These are phyloP conservation scores for Lepisosteus oculatus DNA, from an alignment of 2,113 vertebrate genomes.

Conservation along the genomic window DNA sequence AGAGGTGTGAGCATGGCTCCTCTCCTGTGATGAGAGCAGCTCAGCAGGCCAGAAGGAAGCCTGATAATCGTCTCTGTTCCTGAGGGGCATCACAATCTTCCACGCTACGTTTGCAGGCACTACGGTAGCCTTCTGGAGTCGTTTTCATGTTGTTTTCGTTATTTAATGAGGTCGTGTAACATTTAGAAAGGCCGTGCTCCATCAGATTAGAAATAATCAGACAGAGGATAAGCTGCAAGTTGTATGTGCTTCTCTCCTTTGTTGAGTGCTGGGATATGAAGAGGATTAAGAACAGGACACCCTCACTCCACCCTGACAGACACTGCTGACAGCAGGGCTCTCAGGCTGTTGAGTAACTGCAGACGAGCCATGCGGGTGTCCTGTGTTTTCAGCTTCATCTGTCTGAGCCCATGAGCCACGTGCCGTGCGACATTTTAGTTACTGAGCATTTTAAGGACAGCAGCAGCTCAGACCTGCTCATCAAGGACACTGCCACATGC, in stretches of 20 bases:
- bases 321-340: background rate
- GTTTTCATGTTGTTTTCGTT: background rate
- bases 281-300: conserved; percentile 21
- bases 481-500: too few relatives aligned
- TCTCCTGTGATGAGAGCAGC: background rate
- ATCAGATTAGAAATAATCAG: conserved; percentile 16
- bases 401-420: background rate
- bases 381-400: background rate
- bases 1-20: background rate
- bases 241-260: conserved; percentile 2
- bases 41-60: too few relatives aligned
- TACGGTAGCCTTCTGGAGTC: too few relatives aligned
- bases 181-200: conserved; percentile 9
- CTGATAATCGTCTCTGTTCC: too few relatives aligned
- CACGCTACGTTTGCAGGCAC: background rate
- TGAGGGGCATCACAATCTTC: background rate
- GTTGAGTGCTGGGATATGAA: conserved; percentile 15
- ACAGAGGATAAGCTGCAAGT: background rate
- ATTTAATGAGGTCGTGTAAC: conserved; percentile 6
- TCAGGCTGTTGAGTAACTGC: background rate
- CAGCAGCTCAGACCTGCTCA: too few relatives aligned
- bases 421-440: too few relatives aligned
- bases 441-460: too few relatives aligned
- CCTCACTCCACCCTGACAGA: conserved; percentile 7
- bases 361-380: background rate